phyloP scores from a whole-genome alignment of 2,888 invertebrate genomes.

The Oligia latruncula region DNA sequence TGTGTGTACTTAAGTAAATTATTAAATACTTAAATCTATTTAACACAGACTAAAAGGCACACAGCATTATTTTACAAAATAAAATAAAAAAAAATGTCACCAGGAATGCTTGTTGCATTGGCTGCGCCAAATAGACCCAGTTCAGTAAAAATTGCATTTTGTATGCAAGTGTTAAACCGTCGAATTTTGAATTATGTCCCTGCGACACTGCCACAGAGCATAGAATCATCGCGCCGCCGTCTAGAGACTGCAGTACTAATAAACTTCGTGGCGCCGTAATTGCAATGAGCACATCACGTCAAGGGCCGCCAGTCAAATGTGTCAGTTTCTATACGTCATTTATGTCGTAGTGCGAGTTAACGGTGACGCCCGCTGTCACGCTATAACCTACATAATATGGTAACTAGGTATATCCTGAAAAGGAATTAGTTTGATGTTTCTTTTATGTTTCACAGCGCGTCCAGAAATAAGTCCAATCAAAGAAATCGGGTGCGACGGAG shows the following conservation, averaged over 20 bases:
- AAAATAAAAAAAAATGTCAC: not conserved
- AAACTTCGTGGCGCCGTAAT: not conserved
- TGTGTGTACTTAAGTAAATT: no score
- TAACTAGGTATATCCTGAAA: not conserved
- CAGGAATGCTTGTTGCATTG: not conserved
- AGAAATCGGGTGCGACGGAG: conserved; percentile 82
- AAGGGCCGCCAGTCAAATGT: no score
- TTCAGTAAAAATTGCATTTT: not conserved
- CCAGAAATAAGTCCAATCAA: conserved; percentile 85
- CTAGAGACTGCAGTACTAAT: not conserved
- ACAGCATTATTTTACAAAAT: not conserved
- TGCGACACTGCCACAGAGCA: not conserved
- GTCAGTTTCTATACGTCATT: not conserved
- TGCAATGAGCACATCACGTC: not conserved
- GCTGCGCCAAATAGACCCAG: not conserved
- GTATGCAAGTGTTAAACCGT: not conserved
- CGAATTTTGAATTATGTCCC: not conserved
- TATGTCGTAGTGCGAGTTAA: not conserved
- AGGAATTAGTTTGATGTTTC: not conserved
- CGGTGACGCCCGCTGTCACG: not conserved
- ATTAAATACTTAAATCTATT: no score
- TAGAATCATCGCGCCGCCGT: no score
- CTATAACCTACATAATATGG: not conserved
- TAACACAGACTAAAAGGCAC: not conserved
- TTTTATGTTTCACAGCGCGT: conserved; percentile 74